phyloP scores from a whole-genome alignment of 2,113 vertebrate genomes.

The Nanorana parkeri region DNA sequence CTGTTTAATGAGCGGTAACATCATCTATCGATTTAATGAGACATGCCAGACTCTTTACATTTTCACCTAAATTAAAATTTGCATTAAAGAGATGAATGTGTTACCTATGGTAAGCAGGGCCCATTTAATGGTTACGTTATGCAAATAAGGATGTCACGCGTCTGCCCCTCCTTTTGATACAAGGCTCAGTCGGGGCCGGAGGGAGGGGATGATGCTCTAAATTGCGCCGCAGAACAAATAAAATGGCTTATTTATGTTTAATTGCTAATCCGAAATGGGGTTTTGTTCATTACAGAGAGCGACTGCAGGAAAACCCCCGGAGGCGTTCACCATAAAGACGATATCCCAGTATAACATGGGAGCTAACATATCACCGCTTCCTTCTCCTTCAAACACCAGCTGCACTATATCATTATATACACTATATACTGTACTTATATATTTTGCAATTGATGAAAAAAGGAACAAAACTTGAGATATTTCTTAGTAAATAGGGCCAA shows the following conservation, averaged over 20 bases:
- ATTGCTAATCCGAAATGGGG: not conserved
- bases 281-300: not conserved
- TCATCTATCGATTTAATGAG: constrained; percentile 45
- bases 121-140: not conserved
- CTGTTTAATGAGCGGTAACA: constrained; percentile 14
- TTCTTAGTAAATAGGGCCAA: too few species aligned
- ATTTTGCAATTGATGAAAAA: too few species aligned
- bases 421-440: too few species aligned
- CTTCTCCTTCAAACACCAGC: too few species aligned
- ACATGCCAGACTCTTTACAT: constrained; percentile 19
- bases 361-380: too few species aligned
- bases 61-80: constrained; percentile 53
- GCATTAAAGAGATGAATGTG: constrained; percentile 41
- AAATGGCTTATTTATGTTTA: not conserved
- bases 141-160: constrained; percentile 8
- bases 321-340: too few species aligned
- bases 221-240: constrained; percentile 5
- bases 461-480: too few species aligned
- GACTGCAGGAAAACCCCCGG: too few species aligned
- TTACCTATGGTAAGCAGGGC: constrained; percentile 11
- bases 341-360: too few species aligned
- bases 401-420: too few species aligned
- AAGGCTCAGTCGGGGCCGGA: not conserved
- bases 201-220: not conserved
- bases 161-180: not conserved